Conservation (phyloP, 2,888 invertebrate genomes). For the Melinaea menophilus region DNA sequence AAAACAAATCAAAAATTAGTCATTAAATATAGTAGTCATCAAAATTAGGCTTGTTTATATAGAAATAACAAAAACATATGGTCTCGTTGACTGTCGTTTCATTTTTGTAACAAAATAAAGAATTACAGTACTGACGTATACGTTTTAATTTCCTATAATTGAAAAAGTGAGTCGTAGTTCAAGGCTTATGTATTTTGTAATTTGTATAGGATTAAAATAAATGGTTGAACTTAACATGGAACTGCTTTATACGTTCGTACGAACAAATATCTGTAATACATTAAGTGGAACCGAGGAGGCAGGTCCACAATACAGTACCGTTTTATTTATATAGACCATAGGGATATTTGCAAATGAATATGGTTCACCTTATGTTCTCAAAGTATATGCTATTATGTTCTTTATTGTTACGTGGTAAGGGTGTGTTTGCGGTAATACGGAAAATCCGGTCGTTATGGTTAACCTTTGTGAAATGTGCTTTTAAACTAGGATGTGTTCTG, state of each 20-base stretch:
- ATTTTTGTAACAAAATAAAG: constrained; percentile 20
- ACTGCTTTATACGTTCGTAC: background rate
- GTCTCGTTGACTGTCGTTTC: constrained; percentile 14
- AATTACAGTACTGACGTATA: constrained; percentile 11
- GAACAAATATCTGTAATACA: too few species aligned
- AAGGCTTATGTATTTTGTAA: background rate
- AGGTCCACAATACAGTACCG: background rate
- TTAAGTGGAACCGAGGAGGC: too few species aligned
- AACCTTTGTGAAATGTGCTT: constrained; percentile 4
- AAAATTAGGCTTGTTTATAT: background rate
- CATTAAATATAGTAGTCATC: constrained; percentile 4
- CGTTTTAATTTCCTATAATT: constrained; percentile 19
- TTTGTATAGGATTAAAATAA: background rate
- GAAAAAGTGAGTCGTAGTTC: constrained; percentile 10
- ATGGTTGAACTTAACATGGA: background rate
- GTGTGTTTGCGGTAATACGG: constrained; percentile 11
- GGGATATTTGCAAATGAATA: constrained; percentile 3
- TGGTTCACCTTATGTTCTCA: background rate
- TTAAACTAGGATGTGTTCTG: constrained; percentile 6
- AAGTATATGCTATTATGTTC: constrained; percentile 1
- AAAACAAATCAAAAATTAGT: background rate
- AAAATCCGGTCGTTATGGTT: constrained; percentile 10
- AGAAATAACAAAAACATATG: background rate
- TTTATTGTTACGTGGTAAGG: background rate
- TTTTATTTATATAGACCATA: background rate